These are phyloP conservation scores for Scomber scombrus DNA, from an alignment of 2,113 vertebrate genomes.

Conservation along the genomic window DNA sequence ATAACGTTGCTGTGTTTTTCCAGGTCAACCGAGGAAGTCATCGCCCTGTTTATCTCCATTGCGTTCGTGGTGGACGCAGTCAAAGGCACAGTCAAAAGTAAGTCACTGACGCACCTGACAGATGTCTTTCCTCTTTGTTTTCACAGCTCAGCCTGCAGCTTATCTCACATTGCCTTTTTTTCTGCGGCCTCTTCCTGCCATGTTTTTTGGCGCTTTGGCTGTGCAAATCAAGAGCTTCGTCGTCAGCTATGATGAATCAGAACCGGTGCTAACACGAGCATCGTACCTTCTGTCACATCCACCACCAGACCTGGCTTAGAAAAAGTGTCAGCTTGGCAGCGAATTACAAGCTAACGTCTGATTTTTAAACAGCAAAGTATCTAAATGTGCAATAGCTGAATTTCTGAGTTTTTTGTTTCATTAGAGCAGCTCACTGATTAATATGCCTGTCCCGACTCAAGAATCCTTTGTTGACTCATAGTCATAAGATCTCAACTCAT, in stretches of 20 bases:
- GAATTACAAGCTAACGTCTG: neutral
- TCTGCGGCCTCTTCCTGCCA: neutral
- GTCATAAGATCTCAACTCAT: conserved; percentile 41
- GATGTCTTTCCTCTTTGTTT: neutral
- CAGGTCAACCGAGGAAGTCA: conserved; percentile 98
- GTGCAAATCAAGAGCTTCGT: neutral
- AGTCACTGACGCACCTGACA: conserved; percentile 54
- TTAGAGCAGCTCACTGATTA: conserved; percentile 15
- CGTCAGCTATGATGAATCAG: conserved; percentile 22
- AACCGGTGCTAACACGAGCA: neutral
- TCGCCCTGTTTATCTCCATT: conserved; percentile 97
- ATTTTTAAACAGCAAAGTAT: neutral
- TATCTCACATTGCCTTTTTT: neutral
- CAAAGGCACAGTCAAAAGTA: conserved; percentile 96
- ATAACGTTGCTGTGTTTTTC: conserved; percentile 35
- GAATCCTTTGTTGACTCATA: conserved; percentile 20
- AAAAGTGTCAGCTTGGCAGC: neutral
- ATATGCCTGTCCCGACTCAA: neutral
- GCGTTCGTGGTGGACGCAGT: conserved; percentile 95
- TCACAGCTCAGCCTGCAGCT: neutral
- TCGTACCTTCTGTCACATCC: conserved; percentile 26
- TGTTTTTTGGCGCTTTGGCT: neutral
- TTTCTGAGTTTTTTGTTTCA: conserved; percentile 5
- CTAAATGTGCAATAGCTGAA: neutral
- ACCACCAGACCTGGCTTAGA: neutral